Evolutionary conservation across 2,797 vertebrate genomes (phyloP), one percentile per base, ranked within the genome.

Genomic region (Hybognathus amarus): DNA sequence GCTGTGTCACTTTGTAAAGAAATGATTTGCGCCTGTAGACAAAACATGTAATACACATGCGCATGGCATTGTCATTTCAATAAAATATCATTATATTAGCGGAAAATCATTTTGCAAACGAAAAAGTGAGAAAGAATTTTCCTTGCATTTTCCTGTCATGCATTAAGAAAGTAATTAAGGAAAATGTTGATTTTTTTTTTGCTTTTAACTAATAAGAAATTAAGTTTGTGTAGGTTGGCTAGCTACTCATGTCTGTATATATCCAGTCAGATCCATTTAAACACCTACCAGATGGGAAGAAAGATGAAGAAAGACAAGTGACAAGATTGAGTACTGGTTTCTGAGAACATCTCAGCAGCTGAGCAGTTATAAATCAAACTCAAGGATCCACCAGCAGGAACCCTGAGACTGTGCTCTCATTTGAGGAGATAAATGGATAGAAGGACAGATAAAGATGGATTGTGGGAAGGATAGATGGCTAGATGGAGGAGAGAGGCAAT

Each of bases 301-400:
- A 59, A 68, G 27, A 75, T 42, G 36, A 66, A 64, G 24, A 75
- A 59, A 33, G 74, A 83, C 69, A 82, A n/a, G 42, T 6, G 2
- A 50, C 12, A 24, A 61, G 64, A 71, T 81, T 33, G 24, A 71
- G 52, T 71, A 70, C 66, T 54, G 79, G 50, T 59, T 71, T 80
- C 59, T 42, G 79, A 80, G 64, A 30, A 74, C 74, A 79, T 82
- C 80, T 80, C 52, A 10, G 38, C 73, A 69, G 66, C 20, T 27
- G 52, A 67, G 78, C 89, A 87, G 79, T 86, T 87, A 85, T 91
- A 91, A 91, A 87, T 93, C 90, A 89, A 77, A 85, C 74, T 83
- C 84, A 87, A 79, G 92, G 92, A 91, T 91, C 85, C 27, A 78
- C 73, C 77, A 83, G 66, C 79, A 86, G 45, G 63, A 73, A 45